These are phyloP conservation scores for Triplophysa rosa DNA, from an alignment of 2,113 vertebrate species.

Conservation along the genomic window DNA sequence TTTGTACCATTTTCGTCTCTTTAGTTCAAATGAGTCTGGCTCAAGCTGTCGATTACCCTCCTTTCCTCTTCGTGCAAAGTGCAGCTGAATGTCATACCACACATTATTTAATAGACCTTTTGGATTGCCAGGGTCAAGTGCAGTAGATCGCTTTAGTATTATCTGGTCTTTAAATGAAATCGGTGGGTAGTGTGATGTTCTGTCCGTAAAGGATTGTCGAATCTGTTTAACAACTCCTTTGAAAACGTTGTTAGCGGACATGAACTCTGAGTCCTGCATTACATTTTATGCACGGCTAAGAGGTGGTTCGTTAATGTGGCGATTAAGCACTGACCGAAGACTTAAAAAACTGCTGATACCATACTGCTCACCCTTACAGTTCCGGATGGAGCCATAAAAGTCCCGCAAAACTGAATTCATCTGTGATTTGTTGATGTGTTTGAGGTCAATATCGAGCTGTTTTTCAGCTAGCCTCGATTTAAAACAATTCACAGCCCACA, in stretches of 20 bases:
- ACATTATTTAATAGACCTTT: too few species aligned
- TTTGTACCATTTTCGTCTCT: too few species aligned
- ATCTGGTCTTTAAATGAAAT: slow-evolving; percentile 12
- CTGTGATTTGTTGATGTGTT: slow-evolving; percentile 7
- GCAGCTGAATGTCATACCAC: neutral
- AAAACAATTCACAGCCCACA: slow-evolving; percentile 31
- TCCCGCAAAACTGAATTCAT: neutral
- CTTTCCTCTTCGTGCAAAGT: neutral
- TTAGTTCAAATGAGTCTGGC: too few species aligned
- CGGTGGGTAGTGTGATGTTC: slow-evolving; percentile 21
- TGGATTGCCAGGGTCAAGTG: too few species aligned
- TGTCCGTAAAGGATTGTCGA: neutral
- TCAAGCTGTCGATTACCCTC: too few species aligned
- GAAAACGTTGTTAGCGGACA: neutral
- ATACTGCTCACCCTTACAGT: neutral
- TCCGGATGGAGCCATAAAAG: slow-evolving; percentile 7
- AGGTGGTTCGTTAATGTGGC: slow-evolving; percentile 17
- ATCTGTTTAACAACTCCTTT: slow-evolving; percentile 23
- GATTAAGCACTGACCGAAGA: neutral
- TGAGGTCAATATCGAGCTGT: neutral
- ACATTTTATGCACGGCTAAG: slow-evolving; percentile 8
- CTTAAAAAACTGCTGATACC: slow-evolving; percentile 7
- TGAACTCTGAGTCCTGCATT: slow-evolving; percentile 31
- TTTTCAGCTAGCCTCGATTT: neutral
- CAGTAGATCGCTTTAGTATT: too few species aligned